Base-by-base conservation (phyloP, 2,888 invertebrate genomes). In the Hirtodrosophila histrioides region DNA sequence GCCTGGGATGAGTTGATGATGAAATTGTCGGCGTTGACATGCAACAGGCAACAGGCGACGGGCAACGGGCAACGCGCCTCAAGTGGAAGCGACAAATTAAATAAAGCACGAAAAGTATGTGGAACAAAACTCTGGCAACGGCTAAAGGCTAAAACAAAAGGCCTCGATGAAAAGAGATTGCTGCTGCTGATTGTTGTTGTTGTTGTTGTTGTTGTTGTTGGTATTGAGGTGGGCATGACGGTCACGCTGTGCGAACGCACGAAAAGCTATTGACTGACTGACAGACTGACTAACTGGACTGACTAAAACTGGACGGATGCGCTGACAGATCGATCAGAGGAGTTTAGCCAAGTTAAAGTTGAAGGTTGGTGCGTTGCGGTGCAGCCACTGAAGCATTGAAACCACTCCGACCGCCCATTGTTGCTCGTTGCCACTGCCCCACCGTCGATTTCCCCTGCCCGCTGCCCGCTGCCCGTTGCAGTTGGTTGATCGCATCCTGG, bases 201-300 rank as follows among this genome's bases (percentile, higher is more conserved):
- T 67, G 46, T 51, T 43, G 46, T 33, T 51, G 50, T n/a, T 50
- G 61, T 10, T 50, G 53, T 46, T 60, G 49, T 51, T 69, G 62
- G 4, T 62, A 64, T 62, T 67, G 77, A 69, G 75, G 77, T 82
- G 84, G 89, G 86, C 88, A 87, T 88, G 89, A 85, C 89, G 84
- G 90, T 89, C 88, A 90, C 89, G 89, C 84, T 85, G 74, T 60
- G 48, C 83, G 86, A 79, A 81, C 80, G 88, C 86, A 85, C 83
- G 83, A 82, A 78, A 76, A 79, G 68, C 70, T 67, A 84, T 86
- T 86, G 80, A 74, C 80, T 62, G 74, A 85, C 48, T 55, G 45
- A 17, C 23, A 46, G 57, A 53, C 36, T 64, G 69, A 46, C 40
- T 48, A 53, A 46, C 33, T 50, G 65, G n/a, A n/a, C n/a, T n/a